These are phyloP conservation scores for Melanerpes aurifrons DNA, from an alignment of 2,113 vertebrate genomes.

Conservation along the genomic window DNA sequence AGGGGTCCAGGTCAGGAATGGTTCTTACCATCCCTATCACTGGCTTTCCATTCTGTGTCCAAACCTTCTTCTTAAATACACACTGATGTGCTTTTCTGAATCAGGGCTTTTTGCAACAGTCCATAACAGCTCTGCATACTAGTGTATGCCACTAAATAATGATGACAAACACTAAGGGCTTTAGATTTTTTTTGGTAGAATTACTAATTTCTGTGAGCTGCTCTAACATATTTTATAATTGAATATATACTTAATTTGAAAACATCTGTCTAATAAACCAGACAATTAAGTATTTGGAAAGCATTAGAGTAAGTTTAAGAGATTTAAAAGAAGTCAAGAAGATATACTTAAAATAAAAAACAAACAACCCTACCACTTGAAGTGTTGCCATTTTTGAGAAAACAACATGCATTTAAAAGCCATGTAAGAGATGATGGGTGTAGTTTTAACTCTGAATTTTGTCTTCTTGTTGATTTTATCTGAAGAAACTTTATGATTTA, in stretches of 20 bases:
- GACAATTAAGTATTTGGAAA: slow-evolving; percentile 18
- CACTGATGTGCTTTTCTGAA: background rate
- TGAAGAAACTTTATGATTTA: background rate
- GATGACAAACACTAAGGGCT: background rate
- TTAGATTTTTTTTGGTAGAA: background rate
- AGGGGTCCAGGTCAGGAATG: background rate
- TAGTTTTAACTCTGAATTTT: slow-evolving; percentile 50
- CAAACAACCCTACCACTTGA: background rate
- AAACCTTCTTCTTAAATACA: background rate
- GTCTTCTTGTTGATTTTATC: slow-evolving; percentile 19
- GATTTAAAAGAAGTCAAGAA: background rate
- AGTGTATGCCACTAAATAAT: background rate
- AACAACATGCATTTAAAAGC: background rate
- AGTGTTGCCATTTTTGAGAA: slow-evolving; percentile 38
- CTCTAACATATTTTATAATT: background rate
- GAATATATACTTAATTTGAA: background rate
- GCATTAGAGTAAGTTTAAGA: background rate
- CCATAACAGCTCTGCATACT: background rate
- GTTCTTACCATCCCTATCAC: background rate
- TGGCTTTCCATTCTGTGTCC: background rate
- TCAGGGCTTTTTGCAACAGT: background rate
- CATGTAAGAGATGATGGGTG: background rate
- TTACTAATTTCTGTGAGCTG: background rate
- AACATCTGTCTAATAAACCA: background rate
- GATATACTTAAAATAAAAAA: background rate